Base-by-base conservation (phyloP, 2,888 invertebrate species). In the Tupiocoris notatus region DNA sequence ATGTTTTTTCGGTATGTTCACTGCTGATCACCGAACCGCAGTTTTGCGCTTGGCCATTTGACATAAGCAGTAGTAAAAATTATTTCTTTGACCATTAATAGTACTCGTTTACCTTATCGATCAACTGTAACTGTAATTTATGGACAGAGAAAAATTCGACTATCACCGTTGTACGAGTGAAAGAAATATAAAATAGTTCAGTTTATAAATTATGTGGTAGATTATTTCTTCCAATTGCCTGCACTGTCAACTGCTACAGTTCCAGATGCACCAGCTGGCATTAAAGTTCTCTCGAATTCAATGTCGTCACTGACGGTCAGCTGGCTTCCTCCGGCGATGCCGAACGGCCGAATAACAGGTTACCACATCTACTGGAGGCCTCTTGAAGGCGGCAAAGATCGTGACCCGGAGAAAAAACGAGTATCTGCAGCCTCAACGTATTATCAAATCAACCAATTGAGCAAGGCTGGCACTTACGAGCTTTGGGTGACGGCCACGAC, bases 401-500 rank as follows among this genome's bases (percentile, higher is more conserved):
- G 79, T 21, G 80, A 80, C 70, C 80, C 81, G 2, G 77, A 79
- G 68, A 81, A 82, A 75, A 78, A 80, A 57, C 78, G 79, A 24
- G 78, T 81, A 7, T 75, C 79, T 24, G 77, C 81, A 7, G 75
- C 79, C 2, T 78, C 80, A 63, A 79, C 79, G 2, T 85, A 87
- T 79, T 87, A 87, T 79, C 86, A 88, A 80, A 86, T 86, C 0
- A 85, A 84, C 67, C 86, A 87, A 71, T 82, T 89, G 74, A 86
- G 86, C 78, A 83, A 83, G 63, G 84, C 86, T 58, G 86, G 87
- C 79, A 85, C 87, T 20, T 89, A 89, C 81, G 88, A 88, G 81
- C 87, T 89, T 75, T 88, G 88, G 86, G 87, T 89, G 1, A 87
- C 88, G 0, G 89, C 89, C 0, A 87, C 86, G 20, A 89, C 89